These are phyloP conservation scores for Oncorhynchus kisutch DNA, from an alignment of 2,113 vertebrate genomes.

Conservation along the genomic window DNA sequence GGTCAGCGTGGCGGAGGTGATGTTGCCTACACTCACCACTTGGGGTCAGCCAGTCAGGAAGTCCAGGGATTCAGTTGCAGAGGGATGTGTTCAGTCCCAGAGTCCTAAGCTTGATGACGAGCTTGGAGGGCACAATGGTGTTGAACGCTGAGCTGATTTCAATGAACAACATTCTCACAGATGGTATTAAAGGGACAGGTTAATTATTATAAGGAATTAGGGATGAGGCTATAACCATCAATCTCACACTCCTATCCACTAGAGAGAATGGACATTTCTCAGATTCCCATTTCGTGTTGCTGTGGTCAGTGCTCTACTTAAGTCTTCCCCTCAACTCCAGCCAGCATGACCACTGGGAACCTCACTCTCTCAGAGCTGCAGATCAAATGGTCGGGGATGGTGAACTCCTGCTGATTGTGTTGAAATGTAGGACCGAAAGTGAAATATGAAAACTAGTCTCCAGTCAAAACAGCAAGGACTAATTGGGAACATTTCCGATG, in stretches of 20 bases:
- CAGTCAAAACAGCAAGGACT: constrained; percentile 23
- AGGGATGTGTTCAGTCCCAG: no score
- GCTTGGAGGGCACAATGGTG: no score
- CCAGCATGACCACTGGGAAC: background rate
- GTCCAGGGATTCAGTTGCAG: no score
- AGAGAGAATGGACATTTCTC: background rate
- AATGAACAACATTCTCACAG: no score
- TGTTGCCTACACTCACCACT: no score
- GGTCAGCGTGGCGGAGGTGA: no score
- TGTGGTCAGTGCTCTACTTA: background rate
- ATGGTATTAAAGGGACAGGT: background rate
- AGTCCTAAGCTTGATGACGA: no score
- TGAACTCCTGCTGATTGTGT: background rate
- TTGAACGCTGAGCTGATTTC: no score
- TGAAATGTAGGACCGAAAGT: background rate
- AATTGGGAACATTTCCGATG: constrained; percentile 18
- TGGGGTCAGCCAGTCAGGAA: no score
- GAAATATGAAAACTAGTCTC: background rate
- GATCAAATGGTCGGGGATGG: background rate
- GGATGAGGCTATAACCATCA: background rate
- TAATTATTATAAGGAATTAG: background rate
- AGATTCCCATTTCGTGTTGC: background rate
- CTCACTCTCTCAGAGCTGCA: background rate
- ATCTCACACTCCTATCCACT: background rate
- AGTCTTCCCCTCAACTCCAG: background rate